A percentile compares a stretch with the other conserved stretches of the same genome.
Evolutionary conservation across 2,113 vertebrate species (phyloP).

Genomic region (Embiotoca jacksoni): DNA sequence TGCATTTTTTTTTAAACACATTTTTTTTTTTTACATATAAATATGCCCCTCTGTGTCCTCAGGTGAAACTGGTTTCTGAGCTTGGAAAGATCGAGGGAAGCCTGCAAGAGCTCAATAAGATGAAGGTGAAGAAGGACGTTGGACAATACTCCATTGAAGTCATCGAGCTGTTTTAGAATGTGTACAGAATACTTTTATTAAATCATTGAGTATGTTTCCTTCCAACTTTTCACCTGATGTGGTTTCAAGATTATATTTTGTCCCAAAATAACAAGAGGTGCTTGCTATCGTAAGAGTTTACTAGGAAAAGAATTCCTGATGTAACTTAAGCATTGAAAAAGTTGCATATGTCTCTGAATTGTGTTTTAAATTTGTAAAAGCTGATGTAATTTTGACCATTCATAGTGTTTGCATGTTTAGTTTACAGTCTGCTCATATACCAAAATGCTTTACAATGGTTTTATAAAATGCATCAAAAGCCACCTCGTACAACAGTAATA

Average conservation of each 20-base stretch:
- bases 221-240: conserved; percentile 16
- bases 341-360: conserved; percentile 1
- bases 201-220: conserved; percentile 40
- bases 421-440: not conserved
- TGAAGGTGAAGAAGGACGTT: conserved; percentile 79
- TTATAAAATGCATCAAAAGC: conserved; percentile 14
- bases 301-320: not conserved
- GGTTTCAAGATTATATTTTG: conserved; percentile 6
- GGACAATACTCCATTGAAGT: conserved; percentile 94
- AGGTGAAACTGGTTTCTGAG: conserved; percentile 92
- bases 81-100: conserved; percentile 95
- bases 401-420: conserved; percentile 5
- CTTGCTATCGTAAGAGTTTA: not conserved
- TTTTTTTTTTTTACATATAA: not conserved
- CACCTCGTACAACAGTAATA: not conserved
- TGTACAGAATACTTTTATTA: conserved; percentile 72
- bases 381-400: not conserved
- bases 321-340: not conserved
- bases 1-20: not conserved
- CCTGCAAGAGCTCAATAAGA: conserved; percentile 87
- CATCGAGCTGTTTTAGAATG: conserved; percentile 90
- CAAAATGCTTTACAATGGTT: not conserved
- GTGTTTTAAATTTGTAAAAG: conserved; percentile 29
- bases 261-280: not conserved
- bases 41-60: conserved; percentile 20